These are phyloP conservation scores for Drosophila rubida DNA, from an alignment of 2,888 invertebrate species.

Conservation along the genomic window DNA sequence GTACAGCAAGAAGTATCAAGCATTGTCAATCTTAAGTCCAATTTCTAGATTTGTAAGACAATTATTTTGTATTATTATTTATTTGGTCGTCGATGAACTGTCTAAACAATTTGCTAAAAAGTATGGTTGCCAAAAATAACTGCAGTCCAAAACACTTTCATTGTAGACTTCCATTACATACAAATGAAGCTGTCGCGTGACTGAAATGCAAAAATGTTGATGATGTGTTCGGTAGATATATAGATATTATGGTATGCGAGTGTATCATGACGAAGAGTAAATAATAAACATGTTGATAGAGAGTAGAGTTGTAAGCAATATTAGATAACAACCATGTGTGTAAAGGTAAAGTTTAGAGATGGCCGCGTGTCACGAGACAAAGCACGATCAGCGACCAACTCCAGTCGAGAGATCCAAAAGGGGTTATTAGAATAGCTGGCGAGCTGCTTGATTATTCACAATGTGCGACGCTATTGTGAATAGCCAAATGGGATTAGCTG, in stretches of 20 bases:
- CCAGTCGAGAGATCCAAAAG: slow-evolving; percentile 3
- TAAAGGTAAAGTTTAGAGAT: slow-evolving; percentile 5
- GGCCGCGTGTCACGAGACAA: neutral
- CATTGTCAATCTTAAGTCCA: no score
- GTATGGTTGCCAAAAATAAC: neutral
- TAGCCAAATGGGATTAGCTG: slow-evolving; percentile 2
- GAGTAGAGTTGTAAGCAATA: slow-evolving; percentile 3
- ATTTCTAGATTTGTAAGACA: no score
- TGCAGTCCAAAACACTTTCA: neutral
- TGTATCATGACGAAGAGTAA: neutral
- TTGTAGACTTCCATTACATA: slow-evolving; percentile 4
- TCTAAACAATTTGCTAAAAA: no score
- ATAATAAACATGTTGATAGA: slow-evolving; percentile 1
- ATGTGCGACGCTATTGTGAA: neutral
- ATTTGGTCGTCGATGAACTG: no score
- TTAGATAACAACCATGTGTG: slow-evolving; percentile 17
- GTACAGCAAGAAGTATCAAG: no score
- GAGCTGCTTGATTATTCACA: slow-evolving; percentile 20
- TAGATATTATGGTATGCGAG: neutral
- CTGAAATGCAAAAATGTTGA: slow-evolving; percentile 11
- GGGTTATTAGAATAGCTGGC: slow-evolving; percentile 33
- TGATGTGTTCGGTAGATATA: neutral
- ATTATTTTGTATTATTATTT: no score
- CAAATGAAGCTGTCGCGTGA: slow-evolving; percentile 10
- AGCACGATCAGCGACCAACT: neutral